These are phyloP conservation scores for Plectrocnemia conspersa DNA, from an alignment of 1,140 invertebrate genomes.

Conservation along the genomic window DNA sequence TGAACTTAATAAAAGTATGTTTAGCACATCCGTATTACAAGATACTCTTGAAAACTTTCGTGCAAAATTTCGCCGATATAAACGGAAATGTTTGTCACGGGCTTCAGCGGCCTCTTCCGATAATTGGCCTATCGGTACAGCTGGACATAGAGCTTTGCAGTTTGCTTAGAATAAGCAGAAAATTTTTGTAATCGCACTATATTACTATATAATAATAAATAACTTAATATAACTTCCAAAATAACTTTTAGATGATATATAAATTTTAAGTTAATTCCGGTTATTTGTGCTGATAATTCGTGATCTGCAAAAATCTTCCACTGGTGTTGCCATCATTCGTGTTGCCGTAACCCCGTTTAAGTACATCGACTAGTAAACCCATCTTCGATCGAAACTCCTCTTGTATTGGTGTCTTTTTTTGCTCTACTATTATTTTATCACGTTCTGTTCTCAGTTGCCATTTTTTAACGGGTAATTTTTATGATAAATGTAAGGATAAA, in stretches of 20 bases:
- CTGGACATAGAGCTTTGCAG: conserved; percentile 34
- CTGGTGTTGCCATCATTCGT: no score
- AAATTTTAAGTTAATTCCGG: neutral
- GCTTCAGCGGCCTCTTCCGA: conserved; percentile 35
- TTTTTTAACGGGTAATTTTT: no score
- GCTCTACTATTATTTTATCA: no score
- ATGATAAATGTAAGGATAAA: no score
- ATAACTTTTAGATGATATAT: neutral
- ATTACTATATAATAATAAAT: neutral
- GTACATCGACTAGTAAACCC: no score
- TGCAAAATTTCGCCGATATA: conserved; percentile 34
- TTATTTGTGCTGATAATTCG: no score
- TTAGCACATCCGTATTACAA: conserved; percentile 26
- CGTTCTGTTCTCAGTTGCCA: no score
- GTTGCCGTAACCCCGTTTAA: no score
- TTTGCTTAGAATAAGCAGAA: conserved; percentile 19
- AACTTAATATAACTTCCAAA: conserved; percentile 1
- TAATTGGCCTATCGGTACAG: conserved; percentile 38
- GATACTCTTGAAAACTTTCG: conserved; percentile 36
- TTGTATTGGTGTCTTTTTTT: no score
- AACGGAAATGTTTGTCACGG: conserved; percentile 37
- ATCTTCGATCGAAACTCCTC: no score
- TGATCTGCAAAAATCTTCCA: no score
- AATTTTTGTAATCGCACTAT: no score
- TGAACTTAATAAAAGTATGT: neutral